phyloP scores from a whole-genome alignment of 2,888 invertebrate species.

The Heliconius hortense region DNA sequence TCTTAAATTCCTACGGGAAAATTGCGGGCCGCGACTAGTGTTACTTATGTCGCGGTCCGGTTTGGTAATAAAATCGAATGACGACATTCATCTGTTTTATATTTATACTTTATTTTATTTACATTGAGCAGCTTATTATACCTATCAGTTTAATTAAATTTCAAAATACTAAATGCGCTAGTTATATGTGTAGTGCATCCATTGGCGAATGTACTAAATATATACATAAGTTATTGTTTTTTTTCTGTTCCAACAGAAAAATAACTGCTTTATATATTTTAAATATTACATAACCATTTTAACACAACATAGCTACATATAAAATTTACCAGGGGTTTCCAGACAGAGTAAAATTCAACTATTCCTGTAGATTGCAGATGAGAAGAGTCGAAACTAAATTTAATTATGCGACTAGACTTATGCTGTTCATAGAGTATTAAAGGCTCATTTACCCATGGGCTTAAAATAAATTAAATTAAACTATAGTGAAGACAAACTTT shows the following conservation, averaged over 20 bases:
- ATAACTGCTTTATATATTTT: too few species aligned
- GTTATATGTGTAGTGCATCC: background rate
- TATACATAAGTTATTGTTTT: too few species aligned
- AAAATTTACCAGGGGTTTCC: background rate
- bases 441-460: background rate
- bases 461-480: background rate
- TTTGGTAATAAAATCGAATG: too few species aligned
- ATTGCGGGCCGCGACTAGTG: too few species aligned
- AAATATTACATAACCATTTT: too few species aligned
- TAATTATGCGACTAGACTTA: constrained; percentile 20
- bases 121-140: background rate
- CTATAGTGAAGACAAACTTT: too few species aligned
- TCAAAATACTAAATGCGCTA: background rate
- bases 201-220: background rate
- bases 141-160: background rate
- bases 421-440: background rate
- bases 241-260: too few species aligned
- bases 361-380: background rate
- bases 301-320: background rate
- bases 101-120: background rate
- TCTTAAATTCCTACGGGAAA: too few species aligned
- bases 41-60: too few species aligned
- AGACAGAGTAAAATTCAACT: background rate
- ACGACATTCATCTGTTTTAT: too few species aligned
- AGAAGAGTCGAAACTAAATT: constrained; percentile 7